These are phyloP conservation scores for Aradophagus sp. DNA, from an alignment of 1,140 invertebrate species.

Conservation along the genomic window DNA sequence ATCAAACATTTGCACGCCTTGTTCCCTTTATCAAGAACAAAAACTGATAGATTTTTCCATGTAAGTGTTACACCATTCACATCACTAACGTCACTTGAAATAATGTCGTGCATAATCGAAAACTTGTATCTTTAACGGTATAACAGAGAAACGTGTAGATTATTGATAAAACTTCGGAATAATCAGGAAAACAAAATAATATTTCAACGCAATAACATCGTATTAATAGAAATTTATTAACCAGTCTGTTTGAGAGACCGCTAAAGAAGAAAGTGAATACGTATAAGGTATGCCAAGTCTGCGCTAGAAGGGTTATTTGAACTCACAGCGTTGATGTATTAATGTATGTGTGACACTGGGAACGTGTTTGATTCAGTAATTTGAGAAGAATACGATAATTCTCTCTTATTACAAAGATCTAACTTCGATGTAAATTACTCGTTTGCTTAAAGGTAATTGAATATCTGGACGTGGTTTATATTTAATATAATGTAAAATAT, in stretches of 20 bases:
- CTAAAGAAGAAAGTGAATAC: conserved; percentile 50
- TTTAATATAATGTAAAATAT: too few relatives aligned
- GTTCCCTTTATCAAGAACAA: conserved; percentile 59
- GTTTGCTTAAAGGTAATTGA: too few relatives aligned
- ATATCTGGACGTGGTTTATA: too few relatives aligned
- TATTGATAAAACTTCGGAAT: too few relatives aligned
- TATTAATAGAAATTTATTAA: too few relatives aligned
- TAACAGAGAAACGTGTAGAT: too few relatives aligned
- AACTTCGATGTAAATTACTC: too few relatives aligned
- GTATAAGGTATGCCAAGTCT: conserved; percentile 26
- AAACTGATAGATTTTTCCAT: conserved; percentile 68
- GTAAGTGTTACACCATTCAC: conserved; percentile 58
- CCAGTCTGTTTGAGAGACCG: conserved; percentile 19
- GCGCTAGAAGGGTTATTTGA: conserved; percentile 47
- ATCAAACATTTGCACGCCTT: conserved; percentile 65
- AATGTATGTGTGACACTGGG: conserved; percentile 21
- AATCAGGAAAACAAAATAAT: too few relatives aligned
- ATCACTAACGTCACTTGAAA: conserved; percentile 1
- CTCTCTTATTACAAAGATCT: too few relatives aligned
- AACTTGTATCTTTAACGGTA: too few relatives aligned
- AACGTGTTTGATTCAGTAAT: conserved; percentile 51
- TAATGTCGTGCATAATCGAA: conserved; percentile 12
- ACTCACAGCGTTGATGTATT: conserved; percentile 7
- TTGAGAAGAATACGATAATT: conserved; percentile 27
- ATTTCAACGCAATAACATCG: too few relatives aligned